Conservation (phyloP, 2,797 vertebrate species). For the Lutra lutra region DNA sequence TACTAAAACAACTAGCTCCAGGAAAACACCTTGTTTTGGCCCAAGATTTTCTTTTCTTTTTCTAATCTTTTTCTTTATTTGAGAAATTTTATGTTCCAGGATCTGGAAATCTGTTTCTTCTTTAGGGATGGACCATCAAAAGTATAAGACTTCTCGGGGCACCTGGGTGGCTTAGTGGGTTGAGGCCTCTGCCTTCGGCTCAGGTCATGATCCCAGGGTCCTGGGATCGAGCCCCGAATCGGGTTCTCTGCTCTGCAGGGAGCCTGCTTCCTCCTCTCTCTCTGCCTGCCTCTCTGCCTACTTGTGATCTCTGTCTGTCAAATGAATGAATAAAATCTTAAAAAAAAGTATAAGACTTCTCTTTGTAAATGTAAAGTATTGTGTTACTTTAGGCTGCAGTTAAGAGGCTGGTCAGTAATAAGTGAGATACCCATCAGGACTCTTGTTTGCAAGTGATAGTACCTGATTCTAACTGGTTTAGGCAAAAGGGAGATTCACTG, state of each 20-base stretch:
- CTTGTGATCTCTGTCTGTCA: too few species aligned
- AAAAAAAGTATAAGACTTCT: not conserved
- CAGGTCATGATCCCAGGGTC: too few species aligned
- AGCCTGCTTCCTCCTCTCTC: too few species aligned
- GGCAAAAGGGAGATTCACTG: not conserved
- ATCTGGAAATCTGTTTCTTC: not conserved
- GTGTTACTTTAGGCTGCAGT: not conserved
- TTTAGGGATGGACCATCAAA: not conserved
- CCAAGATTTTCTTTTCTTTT: not conserved
- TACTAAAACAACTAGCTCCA: not conserved
- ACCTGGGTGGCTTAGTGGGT: too few species aligned
- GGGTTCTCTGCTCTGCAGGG: too few species aligned
- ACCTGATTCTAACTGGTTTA: not conserved
- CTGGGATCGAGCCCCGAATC: too few species aligned
- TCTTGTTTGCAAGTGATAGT: not conserved
- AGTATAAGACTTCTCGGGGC: not conserved
- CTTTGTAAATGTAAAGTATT: not conserved
- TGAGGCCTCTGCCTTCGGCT: too few species aligned
- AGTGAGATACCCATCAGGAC: not conserved
- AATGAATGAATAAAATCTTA: too few species aligned
- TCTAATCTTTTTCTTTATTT: not conserved
- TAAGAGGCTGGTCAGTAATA: not conserved
- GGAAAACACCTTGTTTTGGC: not conserved
- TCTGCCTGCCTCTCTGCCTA: too few species aligned
- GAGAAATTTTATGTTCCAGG: not conserved